Conservation (phyloP, 2,797 vertebrate species). For the Lagodon rhomboides region DNA sequence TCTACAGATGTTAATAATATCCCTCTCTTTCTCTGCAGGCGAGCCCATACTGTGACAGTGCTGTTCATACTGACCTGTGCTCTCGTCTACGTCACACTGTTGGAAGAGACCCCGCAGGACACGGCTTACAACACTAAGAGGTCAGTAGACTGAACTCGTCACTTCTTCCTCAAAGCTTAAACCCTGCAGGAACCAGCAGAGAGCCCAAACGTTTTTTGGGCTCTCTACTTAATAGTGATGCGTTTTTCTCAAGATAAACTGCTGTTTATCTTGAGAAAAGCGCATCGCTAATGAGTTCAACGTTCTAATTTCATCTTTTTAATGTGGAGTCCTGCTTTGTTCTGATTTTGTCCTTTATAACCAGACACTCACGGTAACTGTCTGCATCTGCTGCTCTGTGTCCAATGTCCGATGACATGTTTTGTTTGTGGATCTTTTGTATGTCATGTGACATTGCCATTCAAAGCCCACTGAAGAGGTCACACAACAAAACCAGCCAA, state of each 20-base stretch:
- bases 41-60: slow-evolving; percentile 96
- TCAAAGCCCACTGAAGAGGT: neutral
- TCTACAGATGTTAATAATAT: slow-evolving; percentile 11
- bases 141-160: slow-evolving; percentile 76
- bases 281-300: neutral
- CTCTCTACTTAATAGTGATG: too few species aligned
- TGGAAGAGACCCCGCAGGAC: slow-evolving; percentile 98
- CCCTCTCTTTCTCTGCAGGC: slow-evolving; percentile 84
- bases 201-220: neutral
- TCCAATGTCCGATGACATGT: neutral
- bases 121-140: slow-evolving; percentile 98
- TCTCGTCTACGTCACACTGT: slow-evolving; percentile 94
- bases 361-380: neutral
- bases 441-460: slow-evolving; percentile 15
- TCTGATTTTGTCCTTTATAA: neutral
- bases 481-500: slow-evolving; percentile 4
- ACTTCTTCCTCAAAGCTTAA: slow-evolving; percentile 24
- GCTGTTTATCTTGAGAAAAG: neutral
- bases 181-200: neutral
- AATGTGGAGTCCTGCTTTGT: neutral
- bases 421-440: neutral
- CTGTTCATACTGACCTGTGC: slow-evolving; percentile 96
- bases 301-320: neutral
- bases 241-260: too few species aligned
- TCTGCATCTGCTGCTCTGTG: neutral